These are phyloP conservation scores for Ophion slaviceki DNA, from an alignment of 2,888 invertebrate species.

Conservation along the genomic window DNA sequence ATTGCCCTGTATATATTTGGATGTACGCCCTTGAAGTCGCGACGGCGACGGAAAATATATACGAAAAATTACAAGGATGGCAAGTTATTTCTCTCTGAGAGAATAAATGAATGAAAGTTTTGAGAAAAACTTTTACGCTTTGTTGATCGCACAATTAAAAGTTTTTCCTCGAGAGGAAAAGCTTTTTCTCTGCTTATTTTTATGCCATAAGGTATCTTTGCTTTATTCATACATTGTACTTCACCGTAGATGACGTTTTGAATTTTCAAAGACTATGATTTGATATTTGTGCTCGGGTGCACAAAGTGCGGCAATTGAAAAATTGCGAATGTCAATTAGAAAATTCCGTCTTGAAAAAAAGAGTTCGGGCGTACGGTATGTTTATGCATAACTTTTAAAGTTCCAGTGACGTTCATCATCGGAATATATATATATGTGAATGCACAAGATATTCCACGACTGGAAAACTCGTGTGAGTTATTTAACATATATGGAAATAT, in stretches of 20 bases:
- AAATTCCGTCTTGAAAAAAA: not conserved
- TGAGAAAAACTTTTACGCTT: constrained; percentile 8
- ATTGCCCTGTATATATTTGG: not conserved
- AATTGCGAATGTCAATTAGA: not conserved
- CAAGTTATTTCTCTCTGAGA: not conserved
- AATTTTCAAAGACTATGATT: no score
- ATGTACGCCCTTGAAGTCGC: not conserved
- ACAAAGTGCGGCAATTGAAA: no score
- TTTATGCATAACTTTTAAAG: no score
- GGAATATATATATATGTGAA: no score
- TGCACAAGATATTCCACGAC: no score
- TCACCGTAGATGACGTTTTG: no score
- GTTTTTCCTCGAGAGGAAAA: not conserved
- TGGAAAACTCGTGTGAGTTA: no score
- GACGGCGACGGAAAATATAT: not conserved
- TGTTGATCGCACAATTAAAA: not conserved
- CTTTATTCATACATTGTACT: not conserved
- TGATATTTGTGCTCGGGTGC: no score
- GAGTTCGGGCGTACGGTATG: no score
- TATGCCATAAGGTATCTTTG: not conserved
- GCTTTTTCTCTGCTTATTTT: not conserved
- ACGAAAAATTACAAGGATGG: not conserved
- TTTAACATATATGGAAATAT: no score
- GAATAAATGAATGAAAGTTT: constrained; percentile 24
- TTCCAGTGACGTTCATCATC: no score